These are phyloP conservation scores for Melanotaenia trifasciata DNA, from an alignment of 2,797 vertebrate species.

Conservation along the genomic window DNA sequence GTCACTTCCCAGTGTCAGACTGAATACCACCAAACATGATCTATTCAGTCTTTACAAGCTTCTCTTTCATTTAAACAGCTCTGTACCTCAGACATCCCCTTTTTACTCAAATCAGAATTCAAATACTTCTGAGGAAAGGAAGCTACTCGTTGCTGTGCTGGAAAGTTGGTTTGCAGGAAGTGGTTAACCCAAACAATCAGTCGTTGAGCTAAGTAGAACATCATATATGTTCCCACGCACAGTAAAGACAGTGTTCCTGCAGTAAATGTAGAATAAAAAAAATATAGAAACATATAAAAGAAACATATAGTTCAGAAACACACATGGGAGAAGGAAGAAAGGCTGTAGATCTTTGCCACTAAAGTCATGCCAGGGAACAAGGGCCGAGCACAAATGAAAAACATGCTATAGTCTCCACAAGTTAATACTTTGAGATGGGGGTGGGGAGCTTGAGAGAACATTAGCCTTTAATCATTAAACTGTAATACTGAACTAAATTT, in stretches of 20 bases:
- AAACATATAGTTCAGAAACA: constrained; percentile 13
- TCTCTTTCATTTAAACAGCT: not conserved
- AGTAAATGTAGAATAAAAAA: constrained; percentile 25
- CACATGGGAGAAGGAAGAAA: not conserved
- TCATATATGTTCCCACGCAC: not conserved
- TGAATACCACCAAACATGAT: constrained; percentile 18
- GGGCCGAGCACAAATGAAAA: constrained; percentile 15
- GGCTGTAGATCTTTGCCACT: not conserved
- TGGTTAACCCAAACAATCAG: constrained; percentile 36
- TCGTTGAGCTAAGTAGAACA: constrained; percentile 8
- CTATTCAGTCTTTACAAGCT: constrained; percentile 25
- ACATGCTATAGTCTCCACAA: not conserved
- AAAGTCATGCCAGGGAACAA: constrained; percentile 21
- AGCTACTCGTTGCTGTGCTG: not conserved
- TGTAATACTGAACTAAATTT: constrained; percentile 5
- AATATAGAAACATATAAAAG: not conserved
- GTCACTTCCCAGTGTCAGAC: constrained; percentile 2
- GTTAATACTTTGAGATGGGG: constrained; percentile 11
- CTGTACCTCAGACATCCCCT: not conserved
- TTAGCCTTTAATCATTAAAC: constrained; percentile 5
- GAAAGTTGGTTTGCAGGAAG: constrained; percentile 30
- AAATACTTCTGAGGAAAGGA: constrained; percentile 57
- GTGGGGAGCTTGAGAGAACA: not conserved
- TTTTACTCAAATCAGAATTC: constrained; percentile 76
- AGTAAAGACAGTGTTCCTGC: constrained; percentile 1